These are phyloP conservation scores for Dascyllus trimaculatus DNA, from an alignment of 2,113 vertebrate genomes.

Conservation along the genomic window DNA sequence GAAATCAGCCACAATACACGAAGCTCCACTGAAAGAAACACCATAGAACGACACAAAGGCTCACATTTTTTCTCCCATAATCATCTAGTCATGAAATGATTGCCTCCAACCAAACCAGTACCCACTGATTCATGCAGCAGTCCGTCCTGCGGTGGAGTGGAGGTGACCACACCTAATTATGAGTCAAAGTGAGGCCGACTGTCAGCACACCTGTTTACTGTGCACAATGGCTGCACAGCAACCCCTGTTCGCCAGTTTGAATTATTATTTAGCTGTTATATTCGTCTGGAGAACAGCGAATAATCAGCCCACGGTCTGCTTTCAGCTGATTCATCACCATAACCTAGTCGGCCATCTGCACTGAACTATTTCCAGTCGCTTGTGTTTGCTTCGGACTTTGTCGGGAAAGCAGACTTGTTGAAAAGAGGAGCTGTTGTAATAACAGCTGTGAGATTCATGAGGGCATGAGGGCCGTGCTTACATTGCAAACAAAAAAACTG, in stretches of 20 bases:
- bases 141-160: neutral
- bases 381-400: constrained; percentile 17
- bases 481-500: constrained; percentile 53
- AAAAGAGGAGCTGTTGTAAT: constrained; percentile 49
- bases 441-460: constrained; percentile 53
- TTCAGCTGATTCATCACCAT: constrained; percentile 54
- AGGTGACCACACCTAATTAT: constrained; percentile 34
- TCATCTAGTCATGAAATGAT: constrained; percentile 38
- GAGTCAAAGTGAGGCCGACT: constrained; percentile 18
- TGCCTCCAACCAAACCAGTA: constrained; percentile 10
- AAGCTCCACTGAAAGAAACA: constrained; percentile 4
- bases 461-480: constrained; percentile 49
- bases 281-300: constrained; percentile 35
- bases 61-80: constrained; percentile 34
- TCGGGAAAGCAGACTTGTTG: constrained; percentile 37
- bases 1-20: neutral
- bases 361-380: constrained; percentile 49
- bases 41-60: neutral
- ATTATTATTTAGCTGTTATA: neutral
- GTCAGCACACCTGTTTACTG: constrained; percentile 40
- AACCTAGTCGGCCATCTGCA: constrained; percentile 54
- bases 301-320: constrained; percentile 33
- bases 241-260: neutral
- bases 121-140: constrained; percentile 36
- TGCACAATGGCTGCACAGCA: neutral